Evolutionary conservation across 2,888 invertebrate genomes (phyloP).

Genomic region (Pasiphila rectangulata): DNA sequence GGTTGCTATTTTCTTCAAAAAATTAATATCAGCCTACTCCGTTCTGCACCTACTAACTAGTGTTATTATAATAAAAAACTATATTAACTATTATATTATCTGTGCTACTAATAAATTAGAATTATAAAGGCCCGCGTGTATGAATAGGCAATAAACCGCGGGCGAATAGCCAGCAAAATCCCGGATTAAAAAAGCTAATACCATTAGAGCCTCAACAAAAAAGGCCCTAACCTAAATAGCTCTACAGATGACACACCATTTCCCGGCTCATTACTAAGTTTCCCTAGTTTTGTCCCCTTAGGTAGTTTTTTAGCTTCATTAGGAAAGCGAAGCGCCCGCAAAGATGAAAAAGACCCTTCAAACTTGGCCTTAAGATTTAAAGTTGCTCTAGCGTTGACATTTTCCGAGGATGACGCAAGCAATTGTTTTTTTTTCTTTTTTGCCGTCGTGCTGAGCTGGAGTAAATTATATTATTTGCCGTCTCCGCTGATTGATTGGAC

Average conservation of each 20-base stretch:
- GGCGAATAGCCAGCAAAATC: conserved; percentile 12
- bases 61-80: too few relatives aligned
- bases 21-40: background rate
- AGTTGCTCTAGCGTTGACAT: conserved; percentile 9
- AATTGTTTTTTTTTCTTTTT: conserved; percentile 22
- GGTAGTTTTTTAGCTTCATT: conserved; percentile 35
- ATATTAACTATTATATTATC: too few relatives aligned
- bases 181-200: conserved; percentile 22
- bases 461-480: conserved; percentile 32
- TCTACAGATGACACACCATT: conserved; percentile 29
- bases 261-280: conserved; percentile 32
- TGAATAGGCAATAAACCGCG: conserved; percentile 8
- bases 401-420: conserved; percentile 22
- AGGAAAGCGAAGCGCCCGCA: conserved; percentile 19
- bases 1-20: background rate
- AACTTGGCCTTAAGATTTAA: conserved; percentile 16
- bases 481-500: conserved; percentile 29
- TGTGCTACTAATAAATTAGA: background rate
- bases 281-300: conserved; percentile 28
- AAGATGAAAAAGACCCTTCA: conserved; percentile 8
- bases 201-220: conserved; percentile 20
- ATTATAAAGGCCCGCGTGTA: background rate
- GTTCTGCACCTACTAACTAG: too few relatives aligned
- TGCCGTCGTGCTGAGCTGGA: conserved; percentile 18
- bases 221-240: conserved; percentile 24